Conservation (phyloP, 2,797 vertebrate genomes). For the Thamnophis elegans region DNA sequence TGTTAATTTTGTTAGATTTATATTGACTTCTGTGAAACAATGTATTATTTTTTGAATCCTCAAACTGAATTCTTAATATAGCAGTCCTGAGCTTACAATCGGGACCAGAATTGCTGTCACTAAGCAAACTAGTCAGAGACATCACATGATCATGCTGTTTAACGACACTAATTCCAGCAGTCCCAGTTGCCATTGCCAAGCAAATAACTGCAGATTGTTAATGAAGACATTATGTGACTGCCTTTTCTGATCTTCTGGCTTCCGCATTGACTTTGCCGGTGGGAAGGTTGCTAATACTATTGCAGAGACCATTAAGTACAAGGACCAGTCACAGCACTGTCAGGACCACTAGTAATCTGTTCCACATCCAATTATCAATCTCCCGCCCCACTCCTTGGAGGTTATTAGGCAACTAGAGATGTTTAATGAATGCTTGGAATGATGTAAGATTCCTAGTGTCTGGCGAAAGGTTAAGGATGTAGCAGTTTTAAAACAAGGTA, state of each 20-base stretch:
- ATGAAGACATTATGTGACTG: background rate
- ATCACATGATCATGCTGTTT: background rate
- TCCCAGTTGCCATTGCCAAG: background rate
- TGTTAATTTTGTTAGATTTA: background rate
- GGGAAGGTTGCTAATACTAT: background rate
- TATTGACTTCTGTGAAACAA: background rate
- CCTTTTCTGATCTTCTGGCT: background rate
- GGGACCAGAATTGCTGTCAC: background rate
- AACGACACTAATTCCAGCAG: background rate
- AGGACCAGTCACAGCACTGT: background rate
- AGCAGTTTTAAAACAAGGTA: background rate
- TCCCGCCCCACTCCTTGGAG: background rate
- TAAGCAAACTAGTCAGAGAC: background rate
- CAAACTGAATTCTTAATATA: background rate
- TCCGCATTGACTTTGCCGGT: background rate
- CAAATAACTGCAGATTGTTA: background rate
- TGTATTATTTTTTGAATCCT: background rate
- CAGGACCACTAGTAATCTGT: background rate
- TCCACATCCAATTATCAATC: background rate
- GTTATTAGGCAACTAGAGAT: background rate
- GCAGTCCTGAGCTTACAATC: background rate
- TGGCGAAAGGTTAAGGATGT: background rate
- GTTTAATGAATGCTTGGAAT: background rate
- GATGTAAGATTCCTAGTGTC: background rate
- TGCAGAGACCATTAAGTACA: background rate